Evolutionary conservation across 1,140 invertebrate genomes (phyloP).

Genomic region (Drosophila melanogaster): Release_6_plus_ISO1_MT NT_037436.4:17784001-17784500

Average conservation of each 20-base stretch:
- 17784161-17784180: not conserved
- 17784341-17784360: slow-evolving; percentile 34
- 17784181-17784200: not conserved
- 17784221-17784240: slow-evolving; percentile 21
- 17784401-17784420: not conserved
- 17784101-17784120: no score
- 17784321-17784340: slow-evolving; percentile 46
- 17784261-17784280: slow-evolving; percentile 32
- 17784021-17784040: no score
- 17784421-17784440: no score
- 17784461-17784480: no score
- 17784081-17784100: no score
- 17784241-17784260: slow-evolving; percentile 48
- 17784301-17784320: slow-evolving; percentile 24
- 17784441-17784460: no score
- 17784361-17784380: slow-evolving; percentile 3
- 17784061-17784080: no score
- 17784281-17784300: not conserved
- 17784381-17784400: not conserved
- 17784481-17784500: no score
- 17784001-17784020: not conserved
- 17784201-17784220: not conserved
- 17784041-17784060: no score
- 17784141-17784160: no score
- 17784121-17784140: no score